Conservation (phyloP, 2,113 vertebrate species). For the Calonectris borealis region DNA sequence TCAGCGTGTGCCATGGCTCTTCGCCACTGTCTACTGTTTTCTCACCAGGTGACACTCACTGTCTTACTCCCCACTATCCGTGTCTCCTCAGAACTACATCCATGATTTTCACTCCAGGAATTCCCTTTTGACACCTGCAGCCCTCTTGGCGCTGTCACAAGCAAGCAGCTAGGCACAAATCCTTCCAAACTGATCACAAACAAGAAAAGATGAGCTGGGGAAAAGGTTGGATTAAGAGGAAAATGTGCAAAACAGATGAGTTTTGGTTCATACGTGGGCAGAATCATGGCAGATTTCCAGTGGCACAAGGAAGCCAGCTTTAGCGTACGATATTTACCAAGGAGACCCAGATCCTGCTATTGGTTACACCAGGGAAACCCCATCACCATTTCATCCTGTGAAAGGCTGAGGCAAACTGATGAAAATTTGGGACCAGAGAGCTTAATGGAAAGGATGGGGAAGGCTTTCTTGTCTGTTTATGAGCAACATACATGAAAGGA, state of each 20-base stretch:
- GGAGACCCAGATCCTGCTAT: not conserved
- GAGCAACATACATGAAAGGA: not conserved
- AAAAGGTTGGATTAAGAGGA: not conserved
- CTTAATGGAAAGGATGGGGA: not conserved
- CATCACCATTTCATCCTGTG: not conserved
- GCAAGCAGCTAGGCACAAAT: not conserved
- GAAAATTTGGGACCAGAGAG: not conserved
- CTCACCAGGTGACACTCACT: not conserved
- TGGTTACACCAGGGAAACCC: not conserved
- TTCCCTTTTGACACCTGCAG: not conserved
- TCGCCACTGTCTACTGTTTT: not conserved
- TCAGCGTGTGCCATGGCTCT: not conserved
- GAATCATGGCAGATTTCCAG: not conserved
- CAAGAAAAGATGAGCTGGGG: not conserved
- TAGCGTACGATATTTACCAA: not conserved
- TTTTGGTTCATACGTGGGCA: not conserved
- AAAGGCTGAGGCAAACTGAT: not conserved
- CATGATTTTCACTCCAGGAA: not conserved
- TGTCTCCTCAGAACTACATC: not conserved
- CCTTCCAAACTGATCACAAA: not conserved
- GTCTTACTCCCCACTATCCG: not conserved
- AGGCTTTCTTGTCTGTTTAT: not conserved
- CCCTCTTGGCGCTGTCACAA: not conserved
- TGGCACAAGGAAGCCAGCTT: not conserved
- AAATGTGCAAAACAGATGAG: not conserved